These are phyloP conservation scores for Tiliacea citrago DNA, from an alignment of 2,888 invertebrate species.

Conservation along the genomic window DNA sequence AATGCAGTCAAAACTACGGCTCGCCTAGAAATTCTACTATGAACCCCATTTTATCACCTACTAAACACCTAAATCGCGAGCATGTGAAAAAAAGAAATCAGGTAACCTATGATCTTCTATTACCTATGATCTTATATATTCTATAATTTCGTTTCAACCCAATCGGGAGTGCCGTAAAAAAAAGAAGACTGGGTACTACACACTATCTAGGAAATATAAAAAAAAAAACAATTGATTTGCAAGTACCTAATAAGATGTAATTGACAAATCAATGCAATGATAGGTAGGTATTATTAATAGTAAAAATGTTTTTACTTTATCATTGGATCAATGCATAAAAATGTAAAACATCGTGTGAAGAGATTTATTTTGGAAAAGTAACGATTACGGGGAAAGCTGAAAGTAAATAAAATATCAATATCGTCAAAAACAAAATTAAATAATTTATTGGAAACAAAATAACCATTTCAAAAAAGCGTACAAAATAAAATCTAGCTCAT, in stretches of 20 bases:
- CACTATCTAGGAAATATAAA: not conserved
- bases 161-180: not conserved
- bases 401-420: conserved; percentile 57
- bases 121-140: not conserved
- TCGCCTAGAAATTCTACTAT: not conserved
- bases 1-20: not conserved
- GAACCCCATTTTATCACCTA: not conserved
- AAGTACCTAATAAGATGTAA: not conserved
- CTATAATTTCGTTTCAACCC: not conserved
- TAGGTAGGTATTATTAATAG: too few species aligned
- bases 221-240: not conserved
- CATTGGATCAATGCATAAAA: too few species aligned
- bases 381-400: not conserved
- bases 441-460: conserved; percentile 82
- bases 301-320: too few species aligned
- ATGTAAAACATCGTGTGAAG: not conserved
- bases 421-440: conserved; percentile 74
- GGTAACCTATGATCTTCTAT: not conserved
- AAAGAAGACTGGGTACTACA: too few species aligned
- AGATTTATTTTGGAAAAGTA: not conserved
- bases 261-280: not conserved
- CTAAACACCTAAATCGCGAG: not conserved
- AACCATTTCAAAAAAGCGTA: conserved; percentile 75
- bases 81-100: not conserved
- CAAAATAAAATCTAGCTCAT: conserved; percentile 74